Evolutionary conservation across 1,140 invertebrate genomes (phyloP).

Genomic region (Achroia grisella): DNA sequence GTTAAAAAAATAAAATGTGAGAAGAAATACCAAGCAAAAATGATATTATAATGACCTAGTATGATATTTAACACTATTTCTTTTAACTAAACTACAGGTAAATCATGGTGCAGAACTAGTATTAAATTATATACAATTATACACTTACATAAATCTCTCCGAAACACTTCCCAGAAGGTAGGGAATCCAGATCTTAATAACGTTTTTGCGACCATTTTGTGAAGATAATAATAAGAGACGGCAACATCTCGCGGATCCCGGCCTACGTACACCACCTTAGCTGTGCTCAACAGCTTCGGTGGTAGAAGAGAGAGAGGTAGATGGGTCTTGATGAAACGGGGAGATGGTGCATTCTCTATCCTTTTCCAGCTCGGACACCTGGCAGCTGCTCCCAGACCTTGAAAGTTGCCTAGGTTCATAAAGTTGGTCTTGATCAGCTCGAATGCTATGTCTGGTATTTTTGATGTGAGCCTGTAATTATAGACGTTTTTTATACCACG

Average conservation of each 20-base stretch:
- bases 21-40: too few relatives aligned
- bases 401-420: conserved; percentile 49
- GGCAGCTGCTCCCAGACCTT: conserved; percentile 38
- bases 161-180: conserved; percentile 84
- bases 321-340: conserved; percentile 60
- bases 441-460: conserved; percentile 46
- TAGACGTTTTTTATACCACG: too few relatives aligned
- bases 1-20: too few relatives aligned
- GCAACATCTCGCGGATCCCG: conserved; percentile 90
- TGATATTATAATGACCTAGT: too few relatives aligned
- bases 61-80: too few relatives aligned
- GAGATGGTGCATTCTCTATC: conserved; percentile 42
- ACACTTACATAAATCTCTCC: conserved; percentile 80
- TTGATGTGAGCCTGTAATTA: conserved; percentile 39
- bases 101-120: too few relatives aligned
- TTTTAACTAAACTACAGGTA: too few relatives aligned
- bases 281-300: conserved; percentile 40
- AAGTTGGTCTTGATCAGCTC: conserved; percentile 53
- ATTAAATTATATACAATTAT: not conserved
- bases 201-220: conserved; percentile 79
- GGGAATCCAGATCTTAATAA: conserved; percentile 80
- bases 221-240: conserved; percentile 88
- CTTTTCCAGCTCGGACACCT: conserved; percentile 39
- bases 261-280: conserved; percentile 81
- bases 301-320: conserved; percentile 55